Percentiles rank a stretch among this genome's conserved stretches.
Evolutionary conservation across 2,797 vertebrate species (phyloP).

Genomic region (Erpetoichthys calabaricus): DNA sequence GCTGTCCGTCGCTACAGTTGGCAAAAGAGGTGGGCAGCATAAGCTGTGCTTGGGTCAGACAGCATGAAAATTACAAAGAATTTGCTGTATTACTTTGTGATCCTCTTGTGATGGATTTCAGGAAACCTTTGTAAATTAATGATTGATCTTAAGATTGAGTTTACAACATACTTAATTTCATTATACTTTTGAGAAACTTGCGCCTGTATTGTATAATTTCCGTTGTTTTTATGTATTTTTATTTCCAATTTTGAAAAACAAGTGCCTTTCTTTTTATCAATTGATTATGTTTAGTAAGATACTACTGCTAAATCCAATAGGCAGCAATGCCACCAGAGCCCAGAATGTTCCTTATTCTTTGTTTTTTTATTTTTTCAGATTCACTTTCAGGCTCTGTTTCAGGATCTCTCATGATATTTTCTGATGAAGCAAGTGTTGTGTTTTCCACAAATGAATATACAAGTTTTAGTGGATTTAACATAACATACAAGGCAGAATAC

Average conservation of each 20-base stretch:
- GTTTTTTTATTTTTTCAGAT: conserved; percentile 39
- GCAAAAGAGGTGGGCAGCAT: too few relatives aligned
- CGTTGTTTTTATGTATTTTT: too few relatives aligned
- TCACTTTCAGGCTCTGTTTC: conserved; percentile 48
- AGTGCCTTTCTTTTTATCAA: neutral
- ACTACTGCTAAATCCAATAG: neutral
- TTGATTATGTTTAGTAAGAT: neutral
- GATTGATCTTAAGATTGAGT: too few relatives aligned
- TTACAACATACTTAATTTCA: too few relatives aligned
- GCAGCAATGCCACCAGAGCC: neutral
- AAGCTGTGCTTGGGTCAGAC: too few relatives aligned
- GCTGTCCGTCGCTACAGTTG: too few relatives aligned
- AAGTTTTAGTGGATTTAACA: conserved; percentile 56
- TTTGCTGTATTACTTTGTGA: too few relatives aligned
- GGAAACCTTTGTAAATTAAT: too few relatives aligned
- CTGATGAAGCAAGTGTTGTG: conserved; percentile 55
- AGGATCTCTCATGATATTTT: conserved; percentile 58
- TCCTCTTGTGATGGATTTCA: too few relatives aligned
- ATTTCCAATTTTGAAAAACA: neutral
- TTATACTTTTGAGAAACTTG: too few relatives aligned
- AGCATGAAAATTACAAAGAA: too few relatives aligned
- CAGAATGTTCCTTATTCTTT: conserved; percentile 2
- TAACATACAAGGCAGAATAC: conserved; percentile 47
- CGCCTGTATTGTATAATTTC: too few relatives aligned
- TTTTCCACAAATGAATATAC: conserved; percentile 48